These are phyloP conservation scores for Homarus americanus DNA, from an alignment of 1,140 invertebrate genomes.

Conservation along the genomic window DNA sequence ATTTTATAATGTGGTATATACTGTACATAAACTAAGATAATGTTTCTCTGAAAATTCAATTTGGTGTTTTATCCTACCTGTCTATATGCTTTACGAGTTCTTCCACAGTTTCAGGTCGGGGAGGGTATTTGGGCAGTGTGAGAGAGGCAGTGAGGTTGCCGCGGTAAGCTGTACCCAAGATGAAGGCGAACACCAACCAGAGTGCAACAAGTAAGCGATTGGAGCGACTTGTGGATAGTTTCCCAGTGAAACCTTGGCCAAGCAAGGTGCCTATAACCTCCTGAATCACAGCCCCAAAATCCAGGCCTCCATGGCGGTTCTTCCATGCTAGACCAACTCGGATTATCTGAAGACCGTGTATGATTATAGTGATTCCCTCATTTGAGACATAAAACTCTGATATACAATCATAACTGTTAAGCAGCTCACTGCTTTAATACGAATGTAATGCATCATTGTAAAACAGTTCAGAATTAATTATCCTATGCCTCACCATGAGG, in stretches of 20 bases:
- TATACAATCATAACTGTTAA: too few relatives aligned
- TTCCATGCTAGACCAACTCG: too few relatives aligned
- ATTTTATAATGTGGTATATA: too few relatives aligned
- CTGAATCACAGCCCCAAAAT: not conserved
- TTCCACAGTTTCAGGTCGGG: slow-evolving; percentile 31
- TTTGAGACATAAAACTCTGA: too few relatives aligned
- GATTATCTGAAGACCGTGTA: too few relatives aligned
- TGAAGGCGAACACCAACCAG: slow-evolving; percentile 44
- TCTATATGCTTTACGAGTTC: slow-evolving; percentile 14
- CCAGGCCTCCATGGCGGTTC: not conserved
- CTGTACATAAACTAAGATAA: too few relatives aligned
- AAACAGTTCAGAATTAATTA: too few relatives aligned
- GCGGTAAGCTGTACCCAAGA: slow-evolving; percentile 26
- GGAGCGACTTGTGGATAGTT: not conserved
- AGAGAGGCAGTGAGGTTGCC: slow-evolving; percentile 51
- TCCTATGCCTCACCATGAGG: not conserved
- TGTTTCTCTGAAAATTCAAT: too few relatives aligned
- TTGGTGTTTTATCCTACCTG: not conserved
- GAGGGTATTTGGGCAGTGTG: slow-evolving; percentile 53
- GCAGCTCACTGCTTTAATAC: too few relatives aligned
- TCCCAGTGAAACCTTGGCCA: slow-evolving; percentile 14
- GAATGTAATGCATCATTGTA: too few relatives aligned
- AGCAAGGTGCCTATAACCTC: slow-evolving; percentile 16
- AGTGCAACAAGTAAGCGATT: not conserved
- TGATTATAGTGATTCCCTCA: too few relatives aligned